These are phyloP conservation scores for Fragum fragum DNA, from an alignment of 2,888 invertebrate species.

Conservation along the genomic window DNA sequence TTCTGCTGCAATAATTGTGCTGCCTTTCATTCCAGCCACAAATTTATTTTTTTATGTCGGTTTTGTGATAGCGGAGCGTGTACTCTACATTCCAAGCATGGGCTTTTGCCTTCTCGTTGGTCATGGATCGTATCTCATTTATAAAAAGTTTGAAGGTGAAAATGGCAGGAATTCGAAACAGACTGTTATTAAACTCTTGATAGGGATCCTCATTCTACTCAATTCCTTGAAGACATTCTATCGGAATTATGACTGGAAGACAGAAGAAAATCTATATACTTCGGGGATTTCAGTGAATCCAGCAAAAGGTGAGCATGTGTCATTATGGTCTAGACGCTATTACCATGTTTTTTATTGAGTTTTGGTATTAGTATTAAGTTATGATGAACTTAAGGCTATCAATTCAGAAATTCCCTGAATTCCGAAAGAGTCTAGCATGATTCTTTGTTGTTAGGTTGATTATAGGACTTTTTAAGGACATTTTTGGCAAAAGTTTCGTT, in stretches of 20 bases:
- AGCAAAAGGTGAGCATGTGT: constrained; percentile 94
- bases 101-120: constrained; percentile 97
- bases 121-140: constrained; percentile 79
- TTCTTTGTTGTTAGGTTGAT: too few relatives aligned
- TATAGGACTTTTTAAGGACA: too few relatives aligned
- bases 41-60: constrained; percentile 99
- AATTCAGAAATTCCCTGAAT: too few relatives aligned
- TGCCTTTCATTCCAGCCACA: constrained; percentile 98
- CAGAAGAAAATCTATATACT: constrained; percentile 96
- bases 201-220: constrained; percentile 78
- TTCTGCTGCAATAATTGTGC: constrained; percentile 91
- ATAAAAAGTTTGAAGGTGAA: constrained; percentile 57
- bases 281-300: constrained; percentile 97
- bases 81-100: constrained; percentile 98
- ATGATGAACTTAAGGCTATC: too few relatives aligned
- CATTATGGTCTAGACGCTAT: too few relatives aligned
- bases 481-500: too few relatives aligned
- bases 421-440: too few relatives aligned
- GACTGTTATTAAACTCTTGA: constrained; percentile 56
- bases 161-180: constrained; percentile 48
- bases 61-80: constrained; percentile 98
- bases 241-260: constrained; percentile 96
- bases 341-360: too few relatives aligned
- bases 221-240: constrained; percentile 90
- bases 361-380: too few relatives aligned